Percentiles rank a stretch among this genome's conserved stretches.
Conservation (phyloP, 2,113 vertebrate genomes). For the Kobus ellipsiprymnus region DNA sequence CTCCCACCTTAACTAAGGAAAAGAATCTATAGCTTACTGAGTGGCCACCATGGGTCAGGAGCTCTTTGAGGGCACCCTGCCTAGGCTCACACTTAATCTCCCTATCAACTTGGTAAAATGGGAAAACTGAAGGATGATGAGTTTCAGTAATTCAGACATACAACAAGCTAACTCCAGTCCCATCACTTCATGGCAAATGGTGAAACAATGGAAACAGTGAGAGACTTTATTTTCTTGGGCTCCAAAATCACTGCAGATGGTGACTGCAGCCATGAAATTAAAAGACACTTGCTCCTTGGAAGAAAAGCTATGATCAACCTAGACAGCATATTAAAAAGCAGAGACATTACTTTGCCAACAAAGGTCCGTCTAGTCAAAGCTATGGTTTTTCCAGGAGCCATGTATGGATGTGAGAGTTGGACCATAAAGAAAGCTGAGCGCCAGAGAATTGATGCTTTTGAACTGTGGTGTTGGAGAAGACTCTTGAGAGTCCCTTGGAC, state of each 20-base stretch:
- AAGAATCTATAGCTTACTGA: too few species aligned
- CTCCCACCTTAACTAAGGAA: neutral
- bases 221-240: neutral
- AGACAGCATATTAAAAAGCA: neutral
- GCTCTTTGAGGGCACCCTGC: neutral
- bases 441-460: neutral
- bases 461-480: neutral
- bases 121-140: neutral
- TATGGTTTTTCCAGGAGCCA: neutral
- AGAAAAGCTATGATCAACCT: neutral
- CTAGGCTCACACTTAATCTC: neutral
- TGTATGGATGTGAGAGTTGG: neutral
- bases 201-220: neutral
- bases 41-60: neutral
- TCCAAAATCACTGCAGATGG: neutral
- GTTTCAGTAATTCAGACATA: neutral
- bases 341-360: neutral
- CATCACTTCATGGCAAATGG: neutral
- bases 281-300: neutral
- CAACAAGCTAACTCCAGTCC: neutral
- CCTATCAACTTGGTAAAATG: neutral
- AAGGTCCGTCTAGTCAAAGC: neutral
- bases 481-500: neutral
- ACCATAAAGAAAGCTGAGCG: neutral
- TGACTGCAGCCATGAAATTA: neutral